Evolutionary conservation across 1,140 invertebrate genomes (phyloP), one percentile per base, ranked within the genome.

Genomic region (Littorina saxatilis): DNA sequence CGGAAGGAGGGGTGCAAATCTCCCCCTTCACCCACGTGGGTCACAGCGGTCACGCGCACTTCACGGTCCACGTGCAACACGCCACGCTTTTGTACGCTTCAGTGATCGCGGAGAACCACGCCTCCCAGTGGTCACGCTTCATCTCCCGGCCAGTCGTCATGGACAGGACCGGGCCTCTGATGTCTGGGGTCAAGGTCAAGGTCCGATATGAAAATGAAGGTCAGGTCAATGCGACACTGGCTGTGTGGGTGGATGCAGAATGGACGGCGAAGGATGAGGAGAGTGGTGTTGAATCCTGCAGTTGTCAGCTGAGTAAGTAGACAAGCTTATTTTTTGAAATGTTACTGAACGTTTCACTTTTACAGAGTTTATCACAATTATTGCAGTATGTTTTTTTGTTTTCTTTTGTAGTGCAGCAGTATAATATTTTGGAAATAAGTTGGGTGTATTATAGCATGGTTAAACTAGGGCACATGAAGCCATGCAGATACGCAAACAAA

Each of bases 261-360:
- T 86, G 85, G 85, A n/a, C 52, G 40, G 63, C 47, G 1, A 15
- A 63, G 17, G 85, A 86, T 47, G 32, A 73, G 15, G 85, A 86
- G 75, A 86, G 83, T 79, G 68, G 27, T n/a, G 61, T 82, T n/a
- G 39, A 32, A 27, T 17, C 37, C 13, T 85, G 84, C 78, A 72
- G 61, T 2, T 83, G 81, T 74, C 68, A 43, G 4, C 55, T 68
- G n/a, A 81, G 83, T 84, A 80, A 77, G 9, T 20, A 35, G 20
- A 52, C 13, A 52, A 20, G 23, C 13, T 15, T 11, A 52, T 11
- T 15, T 11, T 15, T 11, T 15, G 47, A 20, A 7, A 58, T n/a
- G n/a, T n/a, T 7, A 58, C 5, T 23, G 23, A 58, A 27, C 29
- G 29, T 32, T 5, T 32, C n/a, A 9, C 15, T 76, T 3, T 63